A percentile compares a stretch with the other conserved stretches of the same genome.
phyloP scores from a whole-genome alignment of 2,797 vertebrate species.

The Synanceia verrucosa region DNA sequence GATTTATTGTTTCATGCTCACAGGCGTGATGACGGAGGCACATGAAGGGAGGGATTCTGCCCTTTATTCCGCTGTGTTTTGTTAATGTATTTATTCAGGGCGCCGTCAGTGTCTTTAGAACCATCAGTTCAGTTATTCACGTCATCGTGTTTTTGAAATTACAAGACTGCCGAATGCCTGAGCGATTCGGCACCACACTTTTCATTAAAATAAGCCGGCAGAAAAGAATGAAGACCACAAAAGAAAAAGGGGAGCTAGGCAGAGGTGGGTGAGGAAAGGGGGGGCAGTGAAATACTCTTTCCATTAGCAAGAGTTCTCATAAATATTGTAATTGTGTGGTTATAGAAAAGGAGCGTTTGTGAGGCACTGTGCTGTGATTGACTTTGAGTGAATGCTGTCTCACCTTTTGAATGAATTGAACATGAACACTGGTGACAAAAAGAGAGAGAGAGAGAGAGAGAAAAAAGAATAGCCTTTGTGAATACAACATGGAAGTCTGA shows the following conservation, averaged over 20 bases:
- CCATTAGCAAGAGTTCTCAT: slow-evolving; percentile 78
- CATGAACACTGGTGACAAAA: slow-evolving; percentile 55
- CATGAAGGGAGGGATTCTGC: slow-evolving; percentile 37
- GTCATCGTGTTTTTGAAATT: slow-evolving; percentile 72
- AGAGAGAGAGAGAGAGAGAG: too few relatives aligned
- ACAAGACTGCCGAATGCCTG: slow-evolving; percentile 63
- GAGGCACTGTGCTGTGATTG: slow-evolving; percentile 65
- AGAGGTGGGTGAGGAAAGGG: not conserved
- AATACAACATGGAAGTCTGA: slow-evolving; percentile 56
- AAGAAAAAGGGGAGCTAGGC: slow-evolving; percentile 51
- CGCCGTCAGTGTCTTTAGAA: slow-evolving; percentile 59
- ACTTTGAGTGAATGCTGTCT: slow-evolving; percentile 75
- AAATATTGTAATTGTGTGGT: slow-evolving; percentile 84
- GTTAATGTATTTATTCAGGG: slow-evolving; percentile 70
- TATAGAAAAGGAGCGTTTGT: slow-evolving; percentile 71
- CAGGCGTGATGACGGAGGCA: slow-evolving; percentile 42
- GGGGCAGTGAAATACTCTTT: slow-evolving; percentile 63
- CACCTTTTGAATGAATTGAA: slow-evolving; percentile 73
- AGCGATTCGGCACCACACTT: slow-evolving; percentile 70
- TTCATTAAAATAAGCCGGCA: slow-evolving; percentile 77
- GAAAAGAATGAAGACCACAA: slow-evolving; percentile 66
- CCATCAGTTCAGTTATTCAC: slow-evolving; percentile 72
- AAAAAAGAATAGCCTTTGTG: slow-evolving; percentile 53
- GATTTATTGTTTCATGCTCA: slow-evolving; percentile 62
- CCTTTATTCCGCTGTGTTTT: slow-evolving; percentile 60